Evolutionary conservation across 1,140 invertebrate species (phyloP).

Genomic region (Eubasilissa regina): DNA sequence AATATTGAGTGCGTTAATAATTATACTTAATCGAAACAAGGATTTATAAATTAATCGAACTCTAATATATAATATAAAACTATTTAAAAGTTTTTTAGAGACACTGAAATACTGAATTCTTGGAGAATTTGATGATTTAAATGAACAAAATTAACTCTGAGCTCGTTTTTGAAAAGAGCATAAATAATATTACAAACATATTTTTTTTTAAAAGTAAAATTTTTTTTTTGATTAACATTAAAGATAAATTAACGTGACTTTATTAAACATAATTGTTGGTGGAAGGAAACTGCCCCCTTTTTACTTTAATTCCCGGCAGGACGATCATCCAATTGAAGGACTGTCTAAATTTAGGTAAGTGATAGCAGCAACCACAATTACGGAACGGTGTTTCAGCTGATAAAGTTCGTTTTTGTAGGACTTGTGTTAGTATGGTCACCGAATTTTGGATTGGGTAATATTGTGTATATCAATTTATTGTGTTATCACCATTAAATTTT

Average conservation of each 20-base stretch:
- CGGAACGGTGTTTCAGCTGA: neutral
- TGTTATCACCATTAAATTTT: neutral
- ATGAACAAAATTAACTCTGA: too few species aligned
- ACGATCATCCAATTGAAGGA: constrained; percentile 45
- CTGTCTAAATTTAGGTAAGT: constrained; percentile 36
- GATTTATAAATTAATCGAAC: neutral
- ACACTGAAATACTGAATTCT: too few species aligned
- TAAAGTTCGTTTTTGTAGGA: neutral
- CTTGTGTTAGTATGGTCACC: neutral
- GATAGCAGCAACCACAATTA: neutral
- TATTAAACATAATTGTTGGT: constrained; percentile 26
- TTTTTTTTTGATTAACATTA: too few species aligned
- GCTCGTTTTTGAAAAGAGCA: too few species aligned
- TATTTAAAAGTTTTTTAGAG: too few species aligned
- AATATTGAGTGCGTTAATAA: neutral
- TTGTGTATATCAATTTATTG: neutral
- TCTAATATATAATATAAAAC: neutral
- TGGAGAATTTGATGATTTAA: too few species aligned
- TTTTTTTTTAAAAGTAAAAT: too few species aligned
- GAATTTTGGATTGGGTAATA: neutral
- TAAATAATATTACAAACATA: too few species aligned
- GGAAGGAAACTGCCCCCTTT: constrained; percentile 24
- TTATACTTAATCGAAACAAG: too few species aligned
- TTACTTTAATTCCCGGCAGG: neutral
- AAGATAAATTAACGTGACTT: too few species aligned